These are phyloP conservation scores for Drosophila mercatorum DNA, from an alignment of 2,888 invertebrate genomes.

Conservation along the genomic window DNA sequence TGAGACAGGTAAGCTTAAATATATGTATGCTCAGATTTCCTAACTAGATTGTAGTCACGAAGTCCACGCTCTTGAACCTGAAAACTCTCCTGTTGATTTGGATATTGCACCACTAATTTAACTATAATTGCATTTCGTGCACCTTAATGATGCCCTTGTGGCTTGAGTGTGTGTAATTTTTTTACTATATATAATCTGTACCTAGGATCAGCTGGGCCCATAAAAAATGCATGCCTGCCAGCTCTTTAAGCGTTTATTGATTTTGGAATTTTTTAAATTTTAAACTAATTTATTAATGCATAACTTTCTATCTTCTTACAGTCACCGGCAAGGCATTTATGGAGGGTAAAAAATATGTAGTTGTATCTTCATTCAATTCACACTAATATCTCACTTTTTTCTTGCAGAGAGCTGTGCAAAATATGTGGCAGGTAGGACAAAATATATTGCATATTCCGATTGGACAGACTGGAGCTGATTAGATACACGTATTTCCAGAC, in stretches of 20 bases:
- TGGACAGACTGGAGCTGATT: too few species aligned
- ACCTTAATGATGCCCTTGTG: background rate
- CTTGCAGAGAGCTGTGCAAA: background rate
- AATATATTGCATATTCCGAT: too few species aligned
- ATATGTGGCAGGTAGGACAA: background rate
- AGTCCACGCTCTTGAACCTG: background rate
- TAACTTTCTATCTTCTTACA: background rate
- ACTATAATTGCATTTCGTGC: background rate
- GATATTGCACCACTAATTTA: background rate
- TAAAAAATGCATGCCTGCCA: background rate
- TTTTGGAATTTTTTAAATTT: background rate
- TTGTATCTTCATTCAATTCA: background rate
- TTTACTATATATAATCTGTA: background rate
- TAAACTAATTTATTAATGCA: background rate
- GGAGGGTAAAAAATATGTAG: background rate
- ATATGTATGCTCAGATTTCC: background rate
- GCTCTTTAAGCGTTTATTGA: background rate
- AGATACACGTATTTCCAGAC: slow-evolving; percentile 84
- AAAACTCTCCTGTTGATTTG: slow-evolving; percentile 2
- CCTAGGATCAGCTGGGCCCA: background rate
- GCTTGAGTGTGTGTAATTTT: background rate
- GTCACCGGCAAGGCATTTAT: background rate
- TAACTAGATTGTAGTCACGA: background rate
- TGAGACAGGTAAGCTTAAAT: background rate
- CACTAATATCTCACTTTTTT: background rate